Percentiles rank a stretch among this genome's conserved stretches.
Conservation (phyloP, 2,888 invertebrate species). For the Parnassius mnemosyne region DNA sequence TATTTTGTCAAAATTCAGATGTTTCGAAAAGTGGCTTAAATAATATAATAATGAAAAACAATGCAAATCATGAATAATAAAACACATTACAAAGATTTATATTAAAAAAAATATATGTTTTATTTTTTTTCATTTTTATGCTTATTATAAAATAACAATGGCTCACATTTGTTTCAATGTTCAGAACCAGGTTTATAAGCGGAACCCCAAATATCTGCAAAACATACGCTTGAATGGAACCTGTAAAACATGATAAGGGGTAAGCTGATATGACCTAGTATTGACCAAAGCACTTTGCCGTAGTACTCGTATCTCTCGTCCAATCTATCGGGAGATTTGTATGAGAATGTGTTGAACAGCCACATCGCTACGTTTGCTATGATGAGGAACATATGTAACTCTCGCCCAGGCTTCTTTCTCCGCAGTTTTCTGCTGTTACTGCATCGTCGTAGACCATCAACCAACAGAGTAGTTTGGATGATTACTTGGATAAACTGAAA, state of each 20-base stretch:
- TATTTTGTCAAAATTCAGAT: too few relatives aligned
- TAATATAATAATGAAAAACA: too few relatives aligned
- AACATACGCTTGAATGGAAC: constrained; percentile 89
- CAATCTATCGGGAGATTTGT: constrained; percentile 72
- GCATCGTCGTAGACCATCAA: constrained; percentile 87
- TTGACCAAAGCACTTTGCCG: constrained; percentile 85
- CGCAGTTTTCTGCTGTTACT: constrained; percentile 83
- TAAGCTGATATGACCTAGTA: constrained; percentile 85
- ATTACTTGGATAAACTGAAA: constrained; percentile 85
- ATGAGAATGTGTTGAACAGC: constrained; percentile 86
- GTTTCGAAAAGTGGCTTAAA: too few relatives aligned
- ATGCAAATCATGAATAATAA: too few relatives aligned
- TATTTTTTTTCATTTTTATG: too few relatives aligned
- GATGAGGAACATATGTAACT: constrained; percentile 87
- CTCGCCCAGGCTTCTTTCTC: constrained; percentile 86
- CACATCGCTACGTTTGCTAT: constrained; percentile 89
- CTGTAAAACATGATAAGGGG: constrained; percentile 89
- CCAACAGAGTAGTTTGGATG: constrained; percentile 86
- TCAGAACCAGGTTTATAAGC: constrained; percentile 83
- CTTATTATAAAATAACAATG: too few relatives aligned
- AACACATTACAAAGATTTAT: too few relatives aligned
- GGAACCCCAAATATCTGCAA: constrained; percentile 89
- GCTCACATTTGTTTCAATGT: constrained; percentile 43
- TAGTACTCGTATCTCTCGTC: constrained; percentile 84
- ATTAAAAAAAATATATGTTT: too few relatives aligned